phyloP scores from a whole-genome alignment of 2,888 invertebrate species.

The Miltochrista miniata region DNA sequence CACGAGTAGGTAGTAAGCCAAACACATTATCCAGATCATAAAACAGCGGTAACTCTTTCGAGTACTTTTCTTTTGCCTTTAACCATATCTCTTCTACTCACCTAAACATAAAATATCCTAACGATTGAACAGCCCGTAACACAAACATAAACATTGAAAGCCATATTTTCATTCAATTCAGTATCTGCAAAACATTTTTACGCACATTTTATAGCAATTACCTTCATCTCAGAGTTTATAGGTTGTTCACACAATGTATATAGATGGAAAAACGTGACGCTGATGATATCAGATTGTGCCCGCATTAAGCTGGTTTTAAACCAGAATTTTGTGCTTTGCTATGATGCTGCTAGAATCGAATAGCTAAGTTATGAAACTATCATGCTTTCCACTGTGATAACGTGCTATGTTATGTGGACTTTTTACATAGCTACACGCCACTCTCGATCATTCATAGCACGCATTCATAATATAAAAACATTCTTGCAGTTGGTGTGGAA shows the following conservation, averaged over 20 bases:
- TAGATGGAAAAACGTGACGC: neutral
- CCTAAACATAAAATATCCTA: conserved; percentile 6
- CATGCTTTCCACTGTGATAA: no score
- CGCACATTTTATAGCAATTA: conserved; percentile 22
- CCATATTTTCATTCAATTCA: conserved; percentile 21
- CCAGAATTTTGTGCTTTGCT: no score
- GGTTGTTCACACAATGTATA: neutral
- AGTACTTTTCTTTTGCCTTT: conserved; percentile 1
- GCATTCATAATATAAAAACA: no score
- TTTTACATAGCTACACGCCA: no score
- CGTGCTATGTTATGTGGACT: no score
- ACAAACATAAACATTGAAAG: conserved; percentile 12
- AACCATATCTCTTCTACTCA: conserved; percentile 7
- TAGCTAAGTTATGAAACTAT: no score
- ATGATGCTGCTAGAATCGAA: no score
- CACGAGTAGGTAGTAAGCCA: no score
- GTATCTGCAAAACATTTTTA: conserved; percentile 16
- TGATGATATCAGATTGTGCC: neutral
- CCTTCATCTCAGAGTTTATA: conserved; percentile 8
- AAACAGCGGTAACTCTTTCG: neutral
- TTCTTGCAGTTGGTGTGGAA: no score
- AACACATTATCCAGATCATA: neutral
- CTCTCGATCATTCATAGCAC: no score
- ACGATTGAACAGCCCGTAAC: conserved; percentile 7
- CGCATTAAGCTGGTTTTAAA: no score